Percentiles rank a stretch among this genome's conserved stretches.
Evolutionary conservation across 2,113 vertebrate genomes (phyloP).

Genomic region (Fulica atra): DNA sequence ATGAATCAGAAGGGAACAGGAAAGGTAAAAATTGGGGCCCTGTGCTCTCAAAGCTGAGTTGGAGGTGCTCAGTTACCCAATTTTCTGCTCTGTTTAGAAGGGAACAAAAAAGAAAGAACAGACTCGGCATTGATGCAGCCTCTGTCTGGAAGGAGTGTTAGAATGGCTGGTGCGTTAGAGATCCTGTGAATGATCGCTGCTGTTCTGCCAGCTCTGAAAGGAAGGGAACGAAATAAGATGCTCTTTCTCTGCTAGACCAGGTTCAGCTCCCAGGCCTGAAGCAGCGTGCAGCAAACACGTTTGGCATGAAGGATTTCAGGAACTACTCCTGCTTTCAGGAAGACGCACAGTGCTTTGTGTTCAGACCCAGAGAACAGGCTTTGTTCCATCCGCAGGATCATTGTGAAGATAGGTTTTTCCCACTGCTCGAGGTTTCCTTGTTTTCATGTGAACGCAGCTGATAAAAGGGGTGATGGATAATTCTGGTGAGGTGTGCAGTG

Average conservation of each 20-base stretch:
- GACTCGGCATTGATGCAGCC: neutral
- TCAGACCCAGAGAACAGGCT: neutral
- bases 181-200: neutral
- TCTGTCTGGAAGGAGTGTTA: neutral
- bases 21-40: neutral
- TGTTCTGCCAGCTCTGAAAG: neutral
- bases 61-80: neutral
- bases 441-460: neutral
- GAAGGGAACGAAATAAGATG: neutral
- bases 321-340: neutral
- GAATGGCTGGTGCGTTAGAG: neutral
- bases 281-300: neutral
- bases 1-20: neutral
- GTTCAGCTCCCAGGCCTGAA: neutral
- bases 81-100: slow-evolving; percentile 34
- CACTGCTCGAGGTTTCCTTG: neutral
- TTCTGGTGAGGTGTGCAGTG: neutral
- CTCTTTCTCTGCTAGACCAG: neutral
- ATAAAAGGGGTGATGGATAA: neutral
- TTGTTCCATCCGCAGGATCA: neutral
- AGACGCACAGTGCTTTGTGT: neutral
- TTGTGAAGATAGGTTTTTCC: neutral
- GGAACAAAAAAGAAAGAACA: slow-evolving; percentile 3
- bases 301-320: neutral
- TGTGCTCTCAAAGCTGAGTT: neutral